Base-by-base conservation (phyloP, 2,113 vertebrate genomes). In the Barnardius zonarius region DNA sequence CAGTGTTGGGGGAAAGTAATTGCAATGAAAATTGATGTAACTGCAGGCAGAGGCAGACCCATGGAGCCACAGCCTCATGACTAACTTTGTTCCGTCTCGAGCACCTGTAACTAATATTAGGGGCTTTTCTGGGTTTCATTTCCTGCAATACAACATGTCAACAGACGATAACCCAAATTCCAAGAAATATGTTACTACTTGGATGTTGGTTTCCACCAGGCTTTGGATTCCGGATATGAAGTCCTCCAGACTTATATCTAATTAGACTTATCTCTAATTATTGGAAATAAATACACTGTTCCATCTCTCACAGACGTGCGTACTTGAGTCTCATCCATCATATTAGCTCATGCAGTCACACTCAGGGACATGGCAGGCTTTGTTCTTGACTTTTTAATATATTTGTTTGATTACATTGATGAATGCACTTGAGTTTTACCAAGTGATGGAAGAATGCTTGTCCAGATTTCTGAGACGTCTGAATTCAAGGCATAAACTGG, bases 241-340 rank as follows among this genome's bases (percentile, higher is more conserved):
- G 4, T 33, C 18, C 20, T 55, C 39, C 9, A 49, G 62, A 17
- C 5, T 24, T 43, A 2, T 1, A 4, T 46, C 11, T 62, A 13
- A 59, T 8, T 49, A 17, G 13, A 64, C 13, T 85, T 67, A 11
- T 5, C 3, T 14, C 16, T 28, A 41, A 37, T 69, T 64, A 28
- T 3, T 91, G 44, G 33, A 46, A 39, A 86, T 10, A 76, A 83
- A 89, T 22, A 5, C 31, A 7, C 6, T 79, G 44, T 49, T 88
- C 0, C 0, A 3, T 33, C 57, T 35, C 27, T 44, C 18, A 0
- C 14, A n/a, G 17, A 54, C 37, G 8, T 49, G 5, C 8, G 57
- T 91, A 39, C 41, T 27, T 28, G 28, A 46, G 15, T 41, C 46
- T 74, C 63, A 46, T 24, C 31, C 51, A 7, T 7, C 17, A 44